Conservation (phyloP, 2,113 vertebrate species). For the Tragelaphus scriptus region DNA sequence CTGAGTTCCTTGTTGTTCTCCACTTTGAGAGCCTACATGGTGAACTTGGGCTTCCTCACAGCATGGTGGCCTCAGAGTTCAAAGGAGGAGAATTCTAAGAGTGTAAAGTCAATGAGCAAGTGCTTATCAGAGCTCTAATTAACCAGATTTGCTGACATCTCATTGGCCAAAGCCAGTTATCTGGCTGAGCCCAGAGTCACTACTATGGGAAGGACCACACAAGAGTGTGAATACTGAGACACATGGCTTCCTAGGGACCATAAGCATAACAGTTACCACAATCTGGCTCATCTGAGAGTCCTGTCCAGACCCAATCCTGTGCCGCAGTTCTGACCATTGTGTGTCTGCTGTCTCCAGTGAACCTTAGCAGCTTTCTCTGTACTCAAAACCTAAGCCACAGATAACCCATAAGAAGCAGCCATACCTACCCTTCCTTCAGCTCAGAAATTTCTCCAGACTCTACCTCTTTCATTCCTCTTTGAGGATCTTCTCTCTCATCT, state of each 20-base stretch:
- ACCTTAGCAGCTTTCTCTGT: background rate
- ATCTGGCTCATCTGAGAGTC: background rate
- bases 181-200: background rate
- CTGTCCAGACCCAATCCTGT: background rate
- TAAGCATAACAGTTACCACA: background rate
- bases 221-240: background rate
- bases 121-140: background rate
- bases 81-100: background rate
- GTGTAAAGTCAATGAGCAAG: background rate
- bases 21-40: background rate
- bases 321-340: background rate
- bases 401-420: background rate
- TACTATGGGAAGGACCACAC: background rate
- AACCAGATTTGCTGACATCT: background rate
- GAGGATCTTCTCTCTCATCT: background rate
- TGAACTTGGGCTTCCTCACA: background rate
- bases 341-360: background rate
- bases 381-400: background rate
- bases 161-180: background rate
- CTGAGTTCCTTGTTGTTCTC: background rate
- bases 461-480: background rate
- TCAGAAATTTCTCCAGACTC: background rate
- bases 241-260: background rate
- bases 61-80: background rate
- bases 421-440: background rate